A percentile compares a stretch with the other conserved stretches of the same genome.
These are phyloP conservation scores for Hartigia nigra DNA, from an alignment of 2,888 invertebrate genomes.

Conservation along the genomic window DNA sequence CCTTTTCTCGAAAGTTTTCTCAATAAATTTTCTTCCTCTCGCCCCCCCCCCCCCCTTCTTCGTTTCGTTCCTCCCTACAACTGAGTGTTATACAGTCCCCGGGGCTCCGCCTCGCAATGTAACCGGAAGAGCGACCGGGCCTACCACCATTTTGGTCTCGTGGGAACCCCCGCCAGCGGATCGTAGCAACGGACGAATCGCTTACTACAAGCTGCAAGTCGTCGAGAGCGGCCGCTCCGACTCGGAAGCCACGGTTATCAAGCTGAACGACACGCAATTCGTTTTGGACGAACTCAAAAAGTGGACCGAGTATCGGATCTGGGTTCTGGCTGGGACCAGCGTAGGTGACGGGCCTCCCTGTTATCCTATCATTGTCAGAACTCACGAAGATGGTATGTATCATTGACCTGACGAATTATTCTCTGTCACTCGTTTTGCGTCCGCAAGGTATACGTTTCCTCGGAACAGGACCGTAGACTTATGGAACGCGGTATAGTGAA, in stretches of 20 bases:
- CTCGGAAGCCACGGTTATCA: conserved; percentile 84
- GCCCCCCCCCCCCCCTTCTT: conserved; percentile 24
- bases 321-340: conserved; percentile 95
- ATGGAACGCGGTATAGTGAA: too few relatives aligned
- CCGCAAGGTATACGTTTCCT: background rate
- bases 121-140: conserved; percentile 86
- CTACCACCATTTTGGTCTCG: conserved; percentile 87
- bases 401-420: conserved; percentile 45
- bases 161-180: conserved; percentile 95
- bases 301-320: conserved; percentile 97
- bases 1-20: conserved; percentile 30
- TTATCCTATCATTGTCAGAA: conserved; percentile 90
- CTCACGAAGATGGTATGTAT: conserved; percentile 98
- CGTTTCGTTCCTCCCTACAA: conserved; percentile 66
- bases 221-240: conserved; percentile 87
- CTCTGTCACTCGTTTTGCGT: conserved; percentile 26
- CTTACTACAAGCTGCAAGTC: conserved; percentile 94
- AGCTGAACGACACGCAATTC: conserved; percentile 82
- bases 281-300: conserved; percentile 90
- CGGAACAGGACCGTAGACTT: background rate
- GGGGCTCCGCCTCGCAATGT: conserved; percentile 97
- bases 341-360: conserved; percentile 97
- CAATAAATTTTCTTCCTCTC: conserved; percentile 36
- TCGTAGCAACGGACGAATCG: conserved; percentile 91
- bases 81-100: conserved; percentile 80